Evolutionary conservation across 1,140 invertebrate genomes (phyloP), one percentile per base, ranked within the genome.

Genomic region (Acromyrmex echinatior): DNA sequence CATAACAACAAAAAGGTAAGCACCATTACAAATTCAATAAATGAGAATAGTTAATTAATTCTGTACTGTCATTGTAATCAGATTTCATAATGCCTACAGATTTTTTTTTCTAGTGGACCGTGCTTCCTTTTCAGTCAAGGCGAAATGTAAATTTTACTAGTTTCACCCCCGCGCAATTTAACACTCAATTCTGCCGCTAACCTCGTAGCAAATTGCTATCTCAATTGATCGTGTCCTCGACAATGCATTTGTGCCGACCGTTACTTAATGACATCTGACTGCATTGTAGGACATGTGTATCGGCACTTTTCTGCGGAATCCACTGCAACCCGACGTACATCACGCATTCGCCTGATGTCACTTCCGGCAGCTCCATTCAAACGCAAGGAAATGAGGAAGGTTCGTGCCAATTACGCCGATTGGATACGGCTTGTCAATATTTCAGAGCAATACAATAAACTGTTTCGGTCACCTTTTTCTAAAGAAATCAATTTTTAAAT

Each of bases 201-300:
- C 77, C 88, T 87, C 85, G 85, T 84, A 56, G 73, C 65, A 74
- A 90, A 90, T 90, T 89, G 85, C 73, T 74, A 60, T 39, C 79
- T 86, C 88, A 88, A 90, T 90, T 90, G 88, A 85, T 90, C 62
- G 62, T 21, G 89, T 90, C 89, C 89, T 90, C 89, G 79, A 53
- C 79, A 73, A 35, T 80, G 77, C 76, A 86, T 86, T 82, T 86
- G 77, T 80, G 82, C 31, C 60, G 62, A 65, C 45, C 66, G 68
- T 53, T 62, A 76, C 60, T 63, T 89, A 87, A 90, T 78, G 85
- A 35, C 35, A 58, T 16, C 28, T 63, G 76, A 63, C 87, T 79
- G 88, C 88, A 63, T 80, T 79, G 73, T 86, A 84, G 85, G 66
- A 76, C 88, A 87, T 85, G 85, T 70, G 85, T 49, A 60, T 49